These are phyloP conservation scores for Drosophila leontia DNA, from an alignment of 1,140 invertebrate species.

Conservation along the genomic window DNA sequence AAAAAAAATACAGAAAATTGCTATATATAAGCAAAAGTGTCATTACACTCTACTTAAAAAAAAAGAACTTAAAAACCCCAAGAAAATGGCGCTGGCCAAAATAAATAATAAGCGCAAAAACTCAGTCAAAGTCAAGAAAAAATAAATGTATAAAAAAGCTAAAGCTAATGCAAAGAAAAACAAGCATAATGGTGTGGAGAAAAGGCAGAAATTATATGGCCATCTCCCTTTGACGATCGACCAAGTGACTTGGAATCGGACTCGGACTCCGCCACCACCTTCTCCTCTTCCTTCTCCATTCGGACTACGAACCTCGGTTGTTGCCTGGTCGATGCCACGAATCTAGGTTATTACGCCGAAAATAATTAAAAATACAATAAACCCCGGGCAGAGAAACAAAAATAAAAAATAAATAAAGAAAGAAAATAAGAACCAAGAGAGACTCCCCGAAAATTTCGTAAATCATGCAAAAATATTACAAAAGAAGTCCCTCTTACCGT, in stretches of 20 bases:
- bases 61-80: slow-evolving; percentile 13
- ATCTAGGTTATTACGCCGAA: slow-evolving; percentile 81
- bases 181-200: slow-evolving; percentile 20
- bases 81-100: slow-evolving; percentile 48
- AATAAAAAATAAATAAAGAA: neutral
- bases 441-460: slow-evolving; percentile 41
- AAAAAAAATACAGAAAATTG: neutral
- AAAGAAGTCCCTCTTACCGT: slow-evolving; percentile 30
- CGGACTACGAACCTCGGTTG: slow-evolving; percentile 6
- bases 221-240: slow-evolving; percentile 13
- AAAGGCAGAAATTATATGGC: slow-evolving; percentile 32
- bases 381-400: slow-evolving; percentile 1
- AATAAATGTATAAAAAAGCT: slow-evolving; percentile 1
- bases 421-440: slow-evolving; percentile 6
- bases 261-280: slow-evolving; percentile 30
- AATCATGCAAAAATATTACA: slow-evolving; percentile 67
- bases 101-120: slow-evolving; percentile 49
- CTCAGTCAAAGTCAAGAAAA: slow-evolving; percentile 11
- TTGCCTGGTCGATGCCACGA: slow-evolving; percentile 67
- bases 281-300: neutral
- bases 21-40: slow-evolving; percentile 20
- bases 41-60: slow-evolving; percentile 43
- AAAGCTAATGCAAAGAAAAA: slow-evolving; percentile 23
- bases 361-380: slow-evolving; percentile 77
- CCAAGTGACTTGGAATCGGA: slow-evolving; percentile 42